Conservation (phyloP, 1,140 invertebrate genomes). For the Ostrea denselamellosa region DNA sequence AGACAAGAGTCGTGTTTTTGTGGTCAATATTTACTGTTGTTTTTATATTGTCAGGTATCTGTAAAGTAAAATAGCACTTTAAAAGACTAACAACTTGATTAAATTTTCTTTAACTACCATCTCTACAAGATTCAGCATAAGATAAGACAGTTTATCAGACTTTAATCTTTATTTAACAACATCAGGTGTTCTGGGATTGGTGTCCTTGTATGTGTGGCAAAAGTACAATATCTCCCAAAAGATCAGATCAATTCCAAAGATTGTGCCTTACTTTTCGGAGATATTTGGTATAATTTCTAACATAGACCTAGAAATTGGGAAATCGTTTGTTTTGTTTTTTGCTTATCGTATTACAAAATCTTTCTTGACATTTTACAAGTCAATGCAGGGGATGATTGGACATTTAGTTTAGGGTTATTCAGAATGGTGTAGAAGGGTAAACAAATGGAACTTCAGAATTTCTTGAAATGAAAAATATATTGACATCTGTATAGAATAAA, state of each 20-base stretch:
- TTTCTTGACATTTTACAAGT: conserved; percentile 18
- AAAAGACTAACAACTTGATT: conserved; percentile 20
- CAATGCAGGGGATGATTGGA: neutral
- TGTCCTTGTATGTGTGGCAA: neutral
- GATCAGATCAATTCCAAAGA: conserved; percentile 21
- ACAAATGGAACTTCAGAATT: conserved; percentile 1
- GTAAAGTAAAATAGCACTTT: neutral
- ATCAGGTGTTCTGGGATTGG: conserved; percentile 2
- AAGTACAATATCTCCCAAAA: conserved; percentile 15
- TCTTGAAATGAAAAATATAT: neutral
- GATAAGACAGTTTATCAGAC: neutral
- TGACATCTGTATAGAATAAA: neutral
- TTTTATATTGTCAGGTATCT: neutral
- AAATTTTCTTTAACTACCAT: conserved; percentile 15
- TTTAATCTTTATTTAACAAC: conserved; percentile 16
- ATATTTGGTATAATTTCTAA: neutral
- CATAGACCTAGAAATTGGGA: neutral
- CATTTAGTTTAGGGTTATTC: neutral
- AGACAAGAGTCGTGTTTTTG: neutral
- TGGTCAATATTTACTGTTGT: neutral
- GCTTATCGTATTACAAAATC: conserved; percentile 3
- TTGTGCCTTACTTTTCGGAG: neutral
- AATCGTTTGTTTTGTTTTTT: neutral
- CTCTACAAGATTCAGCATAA: neutral
- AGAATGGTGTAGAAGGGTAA: neutral